Conservation (phyloP, 2,797 vertebrate genomes). For the Pitangus sulphuratus region DNA sequence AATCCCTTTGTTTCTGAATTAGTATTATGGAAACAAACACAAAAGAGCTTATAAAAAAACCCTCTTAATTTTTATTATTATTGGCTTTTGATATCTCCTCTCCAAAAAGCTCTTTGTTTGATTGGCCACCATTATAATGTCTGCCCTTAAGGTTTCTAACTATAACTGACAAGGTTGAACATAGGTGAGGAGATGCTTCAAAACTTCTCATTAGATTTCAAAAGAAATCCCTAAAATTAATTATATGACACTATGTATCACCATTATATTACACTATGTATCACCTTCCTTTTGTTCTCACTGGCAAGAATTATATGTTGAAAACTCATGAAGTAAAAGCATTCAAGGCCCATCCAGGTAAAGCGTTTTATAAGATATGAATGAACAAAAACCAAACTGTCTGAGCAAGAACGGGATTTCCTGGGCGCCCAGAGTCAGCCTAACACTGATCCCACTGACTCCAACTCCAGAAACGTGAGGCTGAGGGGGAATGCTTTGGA, state of each 20-base stretch:
- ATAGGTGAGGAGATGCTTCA: neutral
- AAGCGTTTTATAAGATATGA: neutral
- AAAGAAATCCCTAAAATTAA: neutral
- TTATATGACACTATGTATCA: neutral
- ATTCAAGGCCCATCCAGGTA: neutral
- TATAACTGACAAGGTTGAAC: neutral
- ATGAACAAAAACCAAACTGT: accelerated
- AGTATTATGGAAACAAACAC: neutral
- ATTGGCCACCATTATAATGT: neutral
- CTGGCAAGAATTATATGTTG: accelerated
- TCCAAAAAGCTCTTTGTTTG: neutral
- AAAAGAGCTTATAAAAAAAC: neutral
- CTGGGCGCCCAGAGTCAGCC: accelerated
- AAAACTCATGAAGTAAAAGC: neutral
- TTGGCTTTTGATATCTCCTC: neutral
- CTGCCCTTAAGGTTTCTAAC: neutral
- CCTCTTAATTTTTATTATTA: neutral
- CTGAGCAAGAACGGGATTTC: neutral
- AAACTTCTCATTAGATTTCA: neutral
- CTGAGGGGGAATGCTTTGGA: neutral
- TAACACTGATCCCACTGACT: neutral
- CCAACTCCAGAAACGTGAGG: neutral
- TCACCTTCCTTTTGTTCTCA: neutral
- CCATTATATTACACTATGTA: neutral
- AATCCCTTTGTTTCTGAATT: neutral